Evolutionary conservation across 2,797 vertebrate species (phyloP).

Genomic region (Pitangus sulphuratus): DNA sequence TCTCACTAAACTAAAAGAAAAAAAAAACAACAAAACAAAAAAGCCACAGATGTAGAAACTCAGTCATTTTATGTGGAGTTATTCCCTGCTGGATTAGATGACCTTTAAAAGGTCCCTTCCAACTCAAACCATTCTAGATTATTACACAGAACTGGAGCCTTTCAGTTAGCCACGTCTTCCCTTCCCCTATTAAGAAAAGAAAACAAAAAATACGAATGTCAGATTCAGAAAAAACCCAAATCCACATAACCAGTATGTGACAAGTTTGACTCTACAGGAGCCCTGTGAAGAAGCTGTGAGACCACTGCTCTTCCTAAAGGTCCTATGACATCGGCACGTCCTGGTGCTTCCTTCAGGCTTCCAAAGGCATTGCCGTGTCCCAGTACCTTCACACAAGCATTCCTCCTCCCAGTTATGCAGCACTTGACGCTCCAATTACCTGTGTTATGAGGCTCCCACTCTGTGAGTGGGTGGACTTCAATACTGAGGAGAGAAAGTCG

Average conservation of each 20-base stretch:
- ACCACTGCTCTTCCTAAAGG: accelerated
- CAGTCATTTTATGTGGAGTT: not conserved
- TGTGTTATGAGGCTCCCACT: conserved; percentile 44
- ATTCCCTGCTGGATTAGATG: not conserved
- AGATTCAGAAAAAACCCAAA: not conserved
- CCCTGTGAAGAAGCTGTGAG: accelerated
- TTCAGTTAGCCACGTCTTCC: not conserved
- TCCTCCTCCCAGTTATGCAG: not conserved
- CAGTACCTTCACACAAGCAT: not conserved
- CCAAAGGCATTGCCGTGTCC: accelerated
- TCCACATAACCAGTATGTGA: accelerated
- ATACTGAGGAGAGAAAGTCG: not conserved
- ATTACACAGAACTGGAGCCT: not conserved
- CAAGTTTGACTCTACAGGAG: not conserved
- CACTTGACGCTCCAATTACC: not conserved
- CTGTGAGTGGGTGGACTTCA: conserved; percentile 45
- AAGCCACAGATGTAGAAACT: not conserved
- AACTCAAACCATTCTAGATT: not conserved
- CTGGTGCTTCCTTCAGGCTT: not conserved
- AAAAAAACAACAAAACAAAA: not conserved
- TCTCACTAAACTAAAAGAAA: not conserved
- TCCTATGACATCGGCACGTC: accelerated
- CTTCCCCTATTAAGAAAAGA: not conserved
- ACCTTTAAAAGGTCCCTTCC: not conserved
- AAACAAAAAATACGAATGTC: accelerated